A percentile compares a stretch with the other conserved stretches of the same genome.
These are phyloP conservation scores for Bambusicola thoracicus DNA, from an alignment of 2,113 vertebrate species.

Conservation along the genomic window DNA sequence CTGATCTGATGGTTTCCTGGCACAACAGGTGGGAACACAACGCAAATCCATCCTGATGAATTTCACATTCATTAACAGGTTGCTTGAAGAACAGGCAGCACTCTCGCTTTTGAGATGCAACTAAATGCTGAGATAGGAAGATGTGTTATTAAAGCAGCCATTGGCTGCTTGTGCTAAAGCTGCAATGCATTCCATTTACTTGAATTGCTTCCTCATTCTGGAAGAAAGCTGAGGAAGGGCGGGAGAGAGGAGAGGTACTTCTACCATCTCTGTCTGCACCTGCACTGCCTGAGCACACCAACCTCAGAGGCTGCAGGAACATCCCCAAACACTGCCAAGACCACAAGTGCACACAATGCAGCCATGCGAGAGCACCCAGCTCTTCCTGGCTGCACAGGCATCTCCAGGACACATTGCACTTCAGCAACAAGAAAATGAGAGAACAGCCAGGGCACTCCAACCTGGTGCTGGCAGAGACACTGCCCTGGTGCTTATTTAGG, in stretches of 20 bases:
- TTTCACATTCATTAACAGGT: background rate
- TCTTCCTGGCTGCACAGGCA: background rate
- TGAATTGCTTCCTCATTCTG: background rate
- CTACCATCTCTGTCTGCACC: background rate
- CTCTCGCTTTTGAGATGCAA: background rate
- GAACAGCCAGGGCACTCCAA: background rate
- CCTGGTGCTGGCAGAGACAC: background rate
- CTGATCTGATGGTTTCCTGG: background rate
- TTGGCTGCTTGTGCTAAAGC: background rate
- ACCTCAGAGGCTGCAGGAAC: background rate
- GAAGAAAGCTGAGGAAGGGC: background rate
- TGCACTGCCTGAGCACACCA: background rate
- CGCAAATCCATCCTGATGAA: background rate
- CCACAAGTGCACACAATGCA: background rate
- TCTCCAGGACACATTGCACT: background rate
- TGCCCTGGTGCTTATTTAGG: background rate
- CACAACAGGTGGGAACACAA: conserved; percentile 53
- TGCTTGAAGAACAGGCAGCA: background rate
- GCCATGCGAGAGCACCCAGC: background rate
- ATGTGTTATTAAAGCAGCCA: background rate
- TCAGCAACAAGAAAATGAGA: background rate
- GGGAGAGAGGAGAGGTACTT: background rate
- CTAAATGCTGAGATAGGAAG: background rate
- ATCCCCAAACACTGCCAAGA: background rate
- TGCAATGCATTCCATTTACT: background rate